phyloP scores from a whole-genome alignment of 1,140 invertebrate genomes.

The Dendroctonus valens region DNA sequence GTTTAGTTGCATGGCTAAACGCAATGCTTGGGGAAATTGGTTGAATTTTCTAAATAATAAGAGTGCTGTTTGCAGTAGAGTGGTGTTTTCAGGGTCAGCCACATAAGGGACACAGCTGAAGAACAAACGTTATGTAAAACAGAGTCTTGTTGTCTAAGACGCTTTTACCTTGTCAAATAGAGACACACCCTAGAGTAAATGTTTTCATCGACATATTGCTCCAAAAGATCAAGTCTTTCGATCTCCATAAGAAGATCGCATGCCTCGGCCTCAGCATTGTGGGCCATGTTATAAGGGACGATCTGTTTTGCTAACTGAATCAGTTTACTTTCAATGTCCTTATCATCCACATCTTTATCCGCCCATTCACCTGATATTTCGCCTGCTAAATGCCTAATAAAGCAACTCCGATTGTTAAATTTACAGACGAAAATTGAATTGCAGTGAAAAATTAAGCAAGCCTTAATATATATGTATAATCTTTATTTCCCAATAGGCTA shows the following conservation, averaged over 20 bases:
- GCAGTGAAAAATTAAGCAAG: not conserved
- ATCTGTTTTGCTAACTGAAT: slow-evolving; percentile 82
- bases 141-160: not conserved
- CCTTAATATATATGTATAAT: too few relatives aligned
- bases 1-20: slow-evolving; percentile 94
- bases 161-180: slow-evolving; percentile 80
- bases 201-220: slow-evolving; percentile 89
- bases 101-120: slow-evolving; percentile 95
- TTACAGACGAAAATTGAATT: not conserved
- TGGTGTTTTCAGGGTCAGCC: slow-evolving; percentile 94
- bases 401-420: not conserved
- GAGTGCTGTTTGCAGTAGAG: slow-evolving; percentile 82
- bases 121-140: not conserved
- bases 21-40: slow-evolving; percentile 90
- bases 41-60: slow-evolving; percentile 90
- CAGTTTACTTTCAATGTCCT: slow-evolving; percentile 61
- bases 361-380: slow-evolving; percentile 95
- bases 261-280: slow-evolving; percentile 99
- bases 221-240: slow-evolving; percentile 85
- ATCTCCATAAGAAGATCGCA: slow-evolving; percentile 99
- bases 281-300: slow-evolving; percentile 96
- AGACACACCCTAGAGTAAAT: slow-evolving; percentile 93
- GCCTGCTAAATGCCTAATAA: slow-evolving; percentile 77
- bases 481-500: too few relatives aligned
- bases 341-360: slow-evolving; percentile 61